Evolutionary conservation across 2,113 vertebrate genomes (phyloP).

Genomic region (Martes martes): DNA sequence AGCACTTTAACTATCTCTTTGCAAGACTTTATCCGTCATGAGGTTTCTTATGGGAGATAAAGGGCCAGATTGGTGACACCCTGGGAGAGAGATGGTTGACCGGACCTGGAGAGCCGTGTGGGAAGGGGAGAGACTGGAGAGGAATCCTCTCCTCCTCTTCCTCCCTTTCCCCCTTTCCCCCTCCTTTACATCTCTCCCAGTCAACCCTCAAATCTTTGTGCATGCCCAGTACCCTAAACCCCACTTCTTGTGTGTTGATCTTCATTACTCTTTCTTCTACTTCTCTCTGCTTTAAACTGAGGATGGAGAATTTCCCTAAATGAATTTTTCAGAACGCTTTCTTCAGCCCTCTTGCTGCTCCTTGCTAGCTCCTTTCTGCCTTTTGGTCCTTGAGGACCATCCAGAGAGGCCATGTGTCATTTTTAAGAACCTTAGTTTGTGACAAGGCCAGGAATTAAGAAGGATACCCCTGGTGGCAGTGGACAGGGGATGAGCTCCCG

Average conservation of each 20-base stretch:
- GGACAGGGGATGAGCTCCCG: not conserved
- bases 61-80: not conserved
- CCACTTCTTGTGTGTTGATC: not conserved
- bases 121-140: not conserved
- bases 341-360: not conserved
- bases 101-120: too few species aligned
- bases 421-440: not conserved
- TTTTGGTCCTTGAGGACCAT: not conserved
- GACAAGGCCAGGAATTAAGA: not conserved
- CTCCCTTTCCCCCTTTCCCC: not conserved
- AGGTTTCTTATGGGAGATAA: not conserved
- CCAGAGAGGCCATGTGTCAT: not conserved
- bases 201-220: not conserved
- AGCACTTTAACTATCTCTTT: not conserved
- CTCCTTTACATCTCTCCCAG: not conserved
- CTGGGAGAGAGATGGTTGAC: not conserved
- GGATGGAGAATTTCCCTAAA: not conserved
- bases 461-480: not conserved
- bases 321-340: not conserved
- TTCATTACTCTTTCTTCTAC: not conserved
- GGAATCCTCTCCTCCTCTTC: not conserved
- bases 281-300: not conserved
- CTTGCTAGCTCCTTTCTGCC: not conserved
- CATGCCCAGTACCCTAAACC: not conserved
- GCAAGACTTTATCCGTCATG: not conserved